Evolutionary conservation across 2,113 vertebrate species (phyloP).

Genomic region (Archocentrus centrarchus): DNA sequence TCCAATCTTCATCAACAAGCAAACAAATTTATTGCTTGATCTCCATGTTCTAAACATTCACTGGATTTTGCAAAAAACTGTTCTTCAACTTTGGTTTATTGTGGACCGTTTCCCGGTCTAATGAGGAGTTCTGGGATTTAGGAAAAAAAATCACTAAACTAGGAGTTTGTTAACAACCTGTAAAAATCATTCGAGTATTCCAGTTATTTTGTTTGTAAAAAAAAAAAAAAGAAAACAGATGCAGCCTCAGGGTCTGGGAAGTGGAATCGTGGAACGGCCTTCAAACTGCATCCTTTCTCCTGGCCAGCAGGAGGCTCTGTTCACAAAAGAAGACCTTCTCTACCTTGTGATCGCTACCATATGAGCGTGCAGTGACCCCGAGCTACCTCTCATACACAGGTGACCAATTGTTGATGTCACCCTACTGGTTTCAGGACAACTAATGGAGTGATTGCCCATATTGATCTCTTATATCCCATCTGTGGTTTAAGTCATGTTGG

Average conservation of each 20-base stretch:
- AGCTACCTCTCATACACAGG: too few relatives aligned
- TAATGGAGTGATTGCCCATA: neutral
- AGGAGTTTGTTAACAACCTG: neutral
- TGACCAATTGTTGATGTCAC: neutral
- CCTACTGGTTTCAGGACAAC: neutral
- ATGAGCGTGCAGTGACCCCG: neutral
- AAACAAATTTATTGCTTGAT: constrained; percentile 26
- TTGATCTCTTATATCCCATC: neutral
- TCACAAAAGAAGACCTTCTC: neutral
- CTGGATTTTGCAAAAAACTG: neutral
- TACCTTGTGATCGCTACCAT: neutral
- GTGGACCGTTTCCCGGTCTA: constrained; percentile 1
- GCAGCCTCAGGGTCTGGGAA: neutral
- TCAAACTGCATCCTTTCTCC: neutral
- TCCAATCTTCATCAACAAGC: constrained; percentile 10
- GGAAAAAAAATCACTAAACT: neutral
- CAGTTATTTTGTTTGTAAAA: neutral
- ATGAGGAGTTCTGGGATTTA: constrained; percentile 7
- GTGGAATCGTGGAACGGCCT: neutral
- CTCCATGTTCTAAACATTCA: constrained; percentile 22
- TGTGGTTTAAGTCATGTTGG: neutral
- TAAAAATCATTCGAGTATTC: neutral
- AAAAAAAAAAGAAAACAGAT: too few relatives aligned
- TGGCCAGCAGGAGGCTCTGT: neutral
- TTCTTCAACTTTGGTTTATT: neutral